These are phyloP conservation scores for Drosophila formosana DNA, from an alignment of 2,888 invertebrate species.

Conservation along the genomic window DNA sequence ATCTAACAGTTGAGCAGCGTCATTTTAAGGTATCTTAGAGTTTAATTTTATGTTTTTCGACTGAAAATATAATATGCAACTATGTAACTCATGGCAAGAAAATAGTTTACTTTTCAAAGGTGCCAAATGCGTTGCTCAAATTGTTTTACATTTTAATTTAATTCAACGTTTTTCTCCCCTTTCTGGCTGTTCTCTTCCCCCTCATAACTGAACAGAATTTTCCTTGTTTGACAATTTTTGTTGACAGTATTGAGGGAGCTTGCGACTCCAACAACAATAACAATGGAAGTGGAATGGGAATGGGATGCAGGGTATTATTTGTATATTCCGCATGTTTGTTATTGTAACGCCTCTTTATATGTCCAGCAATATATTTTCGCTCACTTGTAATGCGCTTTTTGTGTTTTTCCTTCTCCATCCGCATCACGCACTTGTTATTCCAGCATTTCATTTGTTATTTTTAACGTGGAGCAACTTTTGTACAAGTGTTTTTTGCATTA, in stretches of 20 bases:
- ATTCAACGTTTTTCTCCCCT: conserved; percentile 27
- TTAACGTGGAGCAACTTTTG: conserved; percentile 26
- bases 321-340: conserved; percentile 43
- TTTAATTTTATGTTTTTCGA: conserved; percentile 27
- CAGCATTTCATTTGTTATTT: conserved; percentile 25
- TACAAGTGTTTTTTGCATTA: conserved; percentile 22
- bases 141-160: conserved; percentile 62
- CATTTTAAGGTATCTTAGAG: not conserved
- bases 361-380: conserved; percentile 29
- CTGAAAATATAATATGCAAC: conserved; percentile 8
- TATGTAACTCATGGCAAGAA: conserved; percentile 15
- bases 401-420: conserved; percentile 22
- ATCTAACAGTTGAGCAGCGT: not conserved
- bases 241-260: conserved; percentile 10
- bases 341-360: conserved; percentile 33
- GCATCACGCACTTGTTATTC: conserved; percentile 26
- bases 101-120: conserved; percentile 48
- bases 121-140: conserved; percentile 32
- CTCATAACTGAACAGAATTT: conserved; percentile 19
- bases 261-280: conserved; percentile 10
- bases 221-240: conserved; percentile 39
- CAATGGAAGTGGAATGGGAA: not conserved
- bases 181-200: not conserved
- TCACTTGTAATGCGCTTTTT: conserved; percentile 53
- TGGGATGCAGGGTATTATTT: conserved; percentile 23